phyloP scores from a whole-genome alignment of 2,797 vertebrate species.

The Rhabdophis nuchalis region DNA sequence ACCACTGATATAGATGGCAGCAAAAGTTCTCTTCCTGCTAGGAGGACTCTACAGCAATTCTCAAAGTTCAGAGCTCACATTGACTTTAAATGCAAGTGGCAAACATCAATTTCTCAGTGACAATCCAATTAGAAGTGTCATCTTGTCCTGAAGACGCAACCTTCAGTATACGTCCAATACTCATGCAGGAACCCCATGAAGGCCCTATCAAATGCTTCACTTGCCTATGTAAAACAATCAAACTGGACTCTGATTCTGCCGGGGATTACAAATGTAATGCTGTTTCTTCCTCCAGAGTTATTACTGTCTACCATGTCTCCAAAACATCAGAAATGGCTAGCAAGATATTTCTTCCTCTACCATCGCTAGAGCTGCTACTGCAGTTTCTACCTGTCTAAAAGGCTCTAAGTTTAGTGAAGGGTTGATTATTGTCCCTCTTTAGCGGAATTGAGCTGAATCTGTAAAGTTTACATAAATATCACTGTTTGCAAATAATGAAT shows the following conservation, averaged over 20 bases:
- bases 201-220: neutral
- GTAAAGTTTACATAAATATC: neutral
- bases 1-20: neutral
- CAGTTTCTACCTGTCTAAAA: neutral
- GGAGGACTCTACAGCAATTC: neutral
- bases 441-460: neutral
- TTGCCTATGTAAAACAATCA: neutral
- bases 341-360: neutral
- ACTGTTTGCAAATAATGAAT: neutral
- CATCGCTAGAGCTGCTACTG: neutral
- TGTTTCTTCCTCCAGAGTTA: neutral
- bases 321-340: neutral
- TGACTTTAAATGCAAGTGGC: neutral
- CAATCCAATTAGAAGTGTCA: neutral
- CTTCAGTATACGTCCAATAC: neutral
- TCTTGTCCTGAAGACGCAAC: neutral
- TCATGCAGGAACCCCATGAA: neutral
- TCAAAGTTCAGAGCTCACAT: neutral
- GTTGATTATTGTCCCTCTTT: neutral
- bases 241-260: neutral
- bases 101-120: neutral
- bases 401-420: neutral
- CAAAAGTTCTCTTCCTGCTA: neutral
- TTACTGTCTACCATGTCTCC: neutral
- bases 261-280: neutral